Conservation (phyloP, 2,113 vertebrate species). For the Rallus limicola region DNA sequence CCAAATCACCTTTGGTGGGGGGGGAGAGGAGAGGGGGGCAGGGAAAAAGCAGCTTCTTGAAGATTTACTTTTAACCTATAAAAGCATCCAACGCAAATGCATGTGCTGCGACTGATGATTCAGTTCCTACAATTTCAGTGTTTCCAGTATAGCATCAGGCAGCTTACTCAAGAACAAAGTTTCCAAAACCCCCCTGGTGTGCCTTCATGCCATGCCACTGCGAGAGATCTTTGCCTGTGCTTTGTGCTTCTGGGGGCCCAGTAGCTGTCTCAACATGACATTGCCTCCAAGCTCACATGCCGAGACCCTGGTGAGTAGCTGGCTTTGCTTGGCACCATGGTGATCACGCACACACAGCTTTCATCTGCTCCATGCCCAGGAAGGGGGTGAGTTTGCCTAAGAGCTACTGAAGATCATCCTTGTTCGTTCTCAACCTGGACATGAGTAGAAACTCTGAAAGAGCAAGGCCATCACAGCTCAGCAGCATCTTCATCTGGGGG, state of each 20-base stretch:
- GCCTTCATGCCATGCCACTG: accelerated
- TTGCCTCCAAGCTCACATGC: background rate
- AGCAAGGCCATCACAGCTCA: background rate
- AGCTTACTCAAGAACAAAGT: background rate
- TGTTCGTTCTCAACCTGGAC: background rate
- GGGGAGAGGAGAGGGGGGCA: too few relatives aligned
- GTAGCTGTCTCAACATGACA: accelerated
- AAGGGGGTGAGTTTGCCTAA: background rate
- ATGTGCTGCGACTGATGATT: background rate
- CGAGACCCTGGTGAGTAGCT: accelerated
- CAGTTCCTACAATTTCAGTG: background rate
- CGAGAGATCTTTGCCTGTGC: accelerated
- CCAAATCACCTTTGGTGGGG: background rate
- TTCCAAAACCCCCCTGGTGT: background rate
- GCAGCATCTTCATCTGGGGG: background rate
- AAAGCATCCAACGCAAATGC: background rate
- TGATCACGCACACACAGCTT: background rate
- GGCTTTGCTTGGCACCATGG: background rate
- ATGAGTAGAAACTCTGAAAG: background rate
- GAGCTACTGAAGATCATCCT: background rate
- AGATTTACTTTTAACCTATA: conserved; percentile 5
- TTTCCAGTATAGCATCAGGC: background rate
- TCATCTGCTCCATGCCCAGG: background rate
- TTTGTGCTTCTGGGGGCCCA: background rate
- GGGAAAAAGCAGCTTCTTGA: background rate